phyloP scores from a whole-genome alignment of 2,113 vertebrate genomes.

The Cyprinodon brontotheroides region DNA sequence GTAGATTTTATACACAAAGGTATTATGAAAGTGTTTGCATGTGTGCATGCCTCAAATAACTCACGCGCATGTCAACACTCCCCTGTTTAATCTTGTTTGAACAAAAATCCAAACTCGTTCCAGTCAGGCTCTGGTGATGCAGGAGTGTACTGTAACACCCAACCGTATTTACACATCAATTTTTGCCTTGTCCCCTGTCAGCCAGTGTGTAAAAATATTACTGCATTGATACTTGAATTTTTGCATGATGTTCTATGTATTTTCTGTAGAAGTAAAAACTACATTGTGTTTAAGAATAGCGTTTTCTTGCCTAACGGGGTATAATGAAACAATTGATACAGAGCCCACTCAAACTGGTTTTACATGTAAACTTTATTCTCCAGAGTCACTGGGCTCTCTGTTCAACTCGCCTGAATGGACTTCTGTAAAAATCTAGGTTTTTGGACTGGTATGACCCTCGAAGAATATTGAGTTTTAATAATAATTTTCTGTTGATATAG shows the following conservation, averaged over 20 bases:
- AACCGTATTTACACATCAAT: slow-evolving; percentile 19
- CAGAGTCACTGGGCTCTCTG: neutral
- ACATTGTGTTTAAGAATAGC: slow-evolving; percentile 1
- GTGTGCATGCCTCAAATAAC: slow-evolving; percentile 42
- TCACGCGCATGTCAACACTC: slow-evolving; percentile 55
- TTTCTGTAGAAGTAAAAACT: slow-evolving; percentile 22
- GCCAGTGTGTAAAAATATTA: slow-evolving; percentile 30
- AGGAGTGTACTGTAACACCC: slow-evolving; percentile 10
- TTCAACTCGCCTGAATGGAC: neutral
- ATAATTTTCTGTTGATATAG: neutral
- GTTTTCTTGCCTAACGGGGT: slow-evolving; percentile 6
- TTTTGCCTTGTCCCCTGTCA: slow-evolving; percentile 11
- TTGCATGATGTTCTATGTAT: slow-evolving; percentile 32
- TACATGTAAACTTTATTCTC: neutral
- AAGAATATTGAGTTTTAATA: neutral
- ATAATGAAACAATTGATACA: neutral
- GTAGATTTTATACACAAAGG: slow-evolving; percentile 42
- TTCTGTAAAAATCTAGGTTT: neutral
- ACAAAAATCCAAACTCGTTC: slow-evolving; percentile 60
- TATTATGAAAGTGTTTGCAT: slow-evolving; percentile 51
- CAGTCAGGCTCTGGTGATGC: slow-evolving; percentile 25
- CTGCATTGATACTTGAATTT: neutral
- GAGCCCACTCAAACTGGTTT: neutral
- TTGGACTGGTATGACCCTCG: neutral
- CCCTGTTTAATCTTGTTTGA: slow-evolving; percentile 63